A percentile compares a stretch with the other conserved stretches of the same genome.
These are phyloP conservation scores for Simalia tracyae DNA, from an alignment of 2,797 vertebrate species.

Conservation along the genomic window DNA sequence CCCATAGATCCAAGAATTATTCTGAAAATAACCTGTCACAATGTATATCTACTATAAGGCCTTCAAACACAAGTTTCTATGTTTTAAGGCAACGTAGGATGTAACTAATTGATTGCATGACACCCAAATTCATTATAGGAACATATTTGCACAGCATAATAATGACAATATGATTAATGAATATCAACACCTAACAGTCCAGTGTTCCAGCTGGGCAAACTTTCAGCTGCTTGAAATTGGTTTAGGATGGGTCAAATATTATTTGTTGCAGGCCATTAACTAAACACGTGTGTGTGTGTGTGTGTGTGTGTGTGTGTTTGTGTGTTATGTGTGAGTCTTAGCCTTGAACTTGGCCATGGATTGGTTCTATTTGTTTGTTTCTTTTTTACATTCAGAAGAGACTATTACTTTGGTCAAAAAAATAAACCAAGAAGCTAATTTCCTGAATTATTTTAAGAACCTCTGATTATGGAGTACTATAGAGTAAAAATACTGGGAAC, in stretches of 20 bases:
- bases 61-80: background rate
- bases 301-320: background rate
- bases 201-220: conserved; percentile 15
- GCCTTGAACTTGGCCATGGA: conserved; percentile 20
- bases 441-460: background rate
- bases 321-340: conserved; percentile 27
- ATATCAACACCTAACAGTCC: conserved; percentile 30
- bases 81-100: conserved; percentile 28
- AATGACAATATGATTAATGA: conserved; percentile 46
- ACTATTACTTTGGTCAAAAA: background rate
- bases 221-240: background rate
- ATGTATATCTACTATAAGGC: background rate
- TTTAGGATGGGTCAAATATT: conserved; percentile 22
- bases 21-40: background rate
- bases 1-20: background rate
- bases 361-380: conserved; percentile 1
- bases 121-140: conserved; percentile 37
- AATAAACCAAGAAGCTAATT: background rate
- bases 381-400: background rate
- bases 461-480: background rate
- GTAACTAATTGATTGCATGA: conserved; percentile 34
- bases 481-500: background rate
- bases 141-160: conserved; percentile 24
- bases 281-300: background rate
- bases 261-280: conserved; percentile 13